phyloP scores from a whole-genome alignment of 2,113 vertebrate genomes.

The Cynocephalus volans region DNA sequence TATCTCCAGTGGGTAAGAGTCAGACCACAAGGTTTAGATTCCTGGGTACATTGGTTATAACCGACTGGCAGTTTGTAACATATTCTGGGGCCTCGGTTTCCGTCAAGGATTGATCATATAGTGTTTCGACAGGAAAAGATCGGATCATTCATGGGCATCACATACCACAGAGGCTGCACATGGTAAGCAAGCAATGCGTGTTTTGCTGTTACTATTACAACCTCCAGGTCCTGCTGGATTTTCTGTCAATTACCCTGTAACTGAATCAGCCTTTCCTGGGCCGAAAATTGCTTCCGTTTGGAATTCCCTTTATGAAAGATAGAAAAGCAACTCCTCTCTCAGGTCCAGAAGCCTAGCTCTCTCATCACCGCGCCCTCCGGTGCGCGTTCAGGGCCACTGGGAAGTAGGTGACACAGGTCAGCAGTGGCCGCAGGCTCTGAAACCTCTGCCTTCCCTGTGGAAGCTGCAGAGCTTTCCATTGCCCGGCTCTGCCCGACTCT shows the following conservation, averaged over 20 bases:
- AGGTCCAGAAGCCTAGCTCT: constrained; percentile 29
- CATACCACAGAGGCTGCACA: not conserved
- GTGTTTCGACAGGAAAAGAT: constrained; percentile 33
- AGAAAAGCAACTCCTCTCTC: constrained; percentile 36
- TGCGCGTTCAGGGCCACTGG: not conserved
- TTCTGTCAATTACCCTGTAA: constrained; percentile 45
- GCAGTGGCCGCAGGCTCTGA: not conserved
- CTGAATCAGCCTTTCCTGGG: constrained; percentile 41
- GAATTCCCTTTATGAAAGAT: constrained; percentile 58
- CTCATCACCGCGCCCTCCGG: not conserved
- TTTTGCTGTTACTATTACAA: constrained; percentile 30
- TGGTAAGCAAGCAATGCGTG: not conserved
- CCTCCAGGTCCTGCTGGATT: constrained; percentile 27
- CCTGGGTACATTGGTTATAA: not conserved
- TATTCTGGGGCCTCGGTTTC: constrained; percentile 32
- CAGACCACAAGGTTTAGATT: not conserved
- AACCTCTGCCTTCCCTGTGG: not conserved
- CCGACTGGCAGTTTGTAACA: constrained; percentile 12
- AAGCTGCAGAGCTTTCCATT: not conserved
- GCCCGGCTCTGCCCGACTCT: not conserved
- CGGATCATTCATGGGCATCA: not conserved
- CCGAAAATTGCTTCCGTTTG: constrained; percentile 53
- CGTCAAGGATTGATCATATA: not conserved
- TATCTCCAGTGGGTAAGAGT: not conserved
- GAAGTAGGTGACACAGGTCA: not conserved